phyloP scores from a whole-genome alignment of 2,797 vertebrate genomes.

The Vipera latastei region DNA sequence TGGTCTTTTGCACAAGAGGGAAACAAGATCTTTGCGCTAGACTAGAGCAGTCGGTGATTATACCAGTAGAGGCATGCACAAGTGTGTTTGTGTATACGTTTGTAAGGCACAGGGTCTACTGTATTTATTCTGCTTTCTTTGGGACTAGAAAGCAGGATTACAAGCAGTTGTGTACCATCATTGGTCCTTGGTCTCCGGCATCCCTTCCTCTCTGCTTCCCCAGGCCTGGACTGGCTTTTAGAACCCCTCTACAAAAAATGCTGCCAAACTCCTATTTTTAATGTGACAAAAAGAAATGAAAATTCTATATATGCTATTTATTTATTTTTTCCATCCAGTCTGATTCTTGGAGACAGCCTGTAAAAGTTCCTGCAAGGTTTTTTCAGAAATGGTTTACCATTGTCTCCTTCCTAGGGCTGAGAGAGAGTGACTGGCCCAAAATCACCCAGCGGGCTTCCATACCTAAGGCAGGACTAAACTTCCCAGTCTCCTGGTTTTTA shows the following conservation, averaged over 20 bases:
- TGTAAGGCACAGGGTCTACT: neutral
- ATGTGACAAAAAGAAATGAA: neutral
- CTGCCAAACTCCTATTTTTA: neutral
- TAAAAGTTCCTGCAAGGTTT: too few species aligned
- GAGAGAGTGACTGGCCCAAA: too few species aligned
- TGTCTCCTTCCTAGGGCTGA: too few species aligned
- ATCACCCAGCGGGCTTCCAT: too few species aligned
- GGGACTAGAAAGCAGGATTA: neutral
- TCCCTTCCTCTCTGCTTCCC: neutral
- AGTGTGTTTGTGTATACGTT: neutral
- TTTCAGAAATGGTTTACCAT: too few species aligned
- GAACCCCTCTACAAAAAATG: neutral
- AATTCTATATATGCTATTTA: neutral
- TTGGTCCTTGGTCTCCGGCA: too few species aligned
- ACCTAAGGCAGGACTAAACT: too few species aligned
- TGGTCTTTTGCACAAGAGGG: conserved; percentile 26
- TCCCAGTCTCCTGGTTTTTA: too few species aligned
- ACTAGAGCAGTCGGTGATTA: rapidly evolving
- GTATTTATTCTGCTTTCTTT: neutral
- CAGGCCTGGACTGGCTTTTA: neutral
- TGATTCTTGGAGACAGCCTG: too few species aligned
- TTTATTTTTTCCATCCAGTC: neutral
- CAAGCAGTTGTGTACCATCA: neutral
- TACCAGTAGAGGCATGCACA: neutral
- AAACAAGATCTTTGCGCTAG: conserved; percentile 19